A percentile compares a stretch with the other conserved stretches of the same genome.
Evolutionary conservation across 2,113 vertebrate genomes (phyloP).

Genomic region (Lophochroa leadbeateri): DNA sequence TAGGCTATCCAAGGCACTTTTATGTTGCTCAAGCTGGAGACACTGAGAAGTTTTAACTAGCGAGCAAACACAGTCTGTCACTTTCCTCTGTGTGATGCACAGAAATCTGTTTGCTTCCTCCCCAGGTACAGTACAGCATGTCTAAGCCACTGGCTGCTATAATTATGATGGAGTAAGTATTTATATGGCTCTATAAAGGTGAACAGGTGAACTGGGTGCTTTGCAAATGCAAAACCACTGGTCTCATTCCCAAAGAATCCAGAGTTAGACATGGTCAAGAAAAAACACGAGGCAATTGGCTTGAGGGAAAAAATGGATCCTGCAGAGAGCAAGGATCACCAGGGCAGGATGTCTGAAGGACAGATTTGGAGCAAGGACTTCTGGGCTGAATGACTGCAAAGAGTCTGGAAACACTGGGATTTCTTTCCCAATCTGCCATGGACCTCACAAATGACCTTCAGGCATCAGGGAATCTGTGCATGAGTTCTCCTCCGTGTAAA

Average conservation of each 20-base stretch:
- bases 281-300: background rate
- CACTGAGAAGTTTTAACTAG: conserved; percentile 60
- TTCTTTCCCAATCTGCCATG: background rate
- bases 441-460: background rate
- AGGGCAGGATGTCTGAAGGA: background rate
- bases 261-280: background rate
- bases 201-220: background rate
- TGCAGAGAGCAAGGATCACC: background rate
- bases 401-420: background rate
- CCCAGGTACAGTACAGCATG: background rate
- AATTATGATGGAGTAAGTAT: background rate
- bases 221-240: background rate
- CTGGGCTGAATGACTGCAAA: background rate
- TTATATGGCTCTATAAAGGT: background rate
- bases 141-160: conserved; percentile 28
- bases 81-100: conserved; percentile 18
- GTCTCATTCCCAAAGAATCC: background rate
- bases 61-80: conserved; percentile 32
- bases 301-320: background rate
- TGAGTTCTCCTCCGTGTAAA: background rate
- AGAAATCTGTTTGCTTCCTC: conserved; percentile 44
- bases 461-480: background rate
- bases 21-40: conserved; percentile 18
- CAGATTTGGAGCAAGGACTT: background rate
- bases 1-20: conserved; percentile 22